Evolutionary conservation across 2,888 invertebrate genomes (phyloP).

Genomic region (Apomyelois bistriatella): DNA sequence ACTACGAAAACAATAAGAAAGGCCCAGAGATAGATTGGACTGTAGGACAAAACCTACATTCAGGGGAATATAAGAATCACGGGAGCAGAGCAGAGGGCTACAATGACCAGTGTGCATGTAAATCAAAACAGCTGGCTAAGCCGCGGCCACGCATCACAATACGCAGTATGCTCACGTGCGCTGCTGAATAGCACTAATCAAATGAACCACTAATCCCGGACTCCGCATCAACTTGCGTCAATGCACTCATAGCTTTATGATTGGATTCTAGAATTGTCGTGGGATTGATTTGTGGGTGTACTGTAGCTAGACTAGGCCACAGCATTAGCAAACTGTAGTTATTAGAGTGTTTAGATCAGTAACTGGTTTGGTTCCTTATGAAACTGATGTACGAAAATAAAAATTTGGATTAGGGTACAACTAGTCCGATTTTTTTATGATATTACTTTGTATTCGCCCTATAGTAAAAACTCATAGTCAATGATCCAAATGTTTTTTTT

Average conservation of each 20-base stretch:
- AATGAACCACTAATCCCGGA: constrained; percentile 31
- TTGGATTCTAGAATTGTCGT: not conserved
- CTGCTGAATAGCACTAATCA: constrained; percentile 36
- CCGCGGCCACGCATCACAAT: not conserved
- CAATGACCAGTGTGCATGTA: not conserved
- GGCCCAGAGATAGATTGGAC: too few relatives aligned
- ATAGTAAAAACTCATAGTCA: too few relatives aligned
- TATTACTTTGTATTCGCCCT: too few relatives aligned
- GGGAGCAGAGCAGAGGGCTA: not conserved
- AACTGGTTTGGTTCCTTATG: too few relatives aligned
- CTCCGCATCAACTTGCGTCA: not conserved
- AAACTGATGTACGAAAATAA: too few relatives aligned
- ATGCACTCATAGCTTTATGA: not conserved
- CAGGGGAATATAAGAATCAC: too few relatives aligned
- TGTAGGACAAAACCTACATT: too few relatives aligned
- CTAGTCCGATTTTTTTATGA: too few relatives aligned
- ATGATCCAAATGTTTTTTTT: too few relatives aligned
- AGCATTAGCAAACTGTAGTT: not conserved
- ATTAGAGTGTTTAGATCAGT: too few relatives aligned
- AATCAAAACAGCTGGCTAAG: not conserved
- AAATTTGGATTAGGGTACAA: too few relatives aligned
- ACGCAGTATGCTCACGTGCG: constrained; percentile 31
- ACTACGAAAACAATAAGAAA: too few relatives aligned
- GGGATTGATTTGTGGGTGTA: constrained; percentile 7
- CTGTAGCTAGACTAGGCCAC: not conserved